Base-by-base conservation (phyloP, 2,888 invertebrate genomes). In the Bedellia somnulentella region DNA sequence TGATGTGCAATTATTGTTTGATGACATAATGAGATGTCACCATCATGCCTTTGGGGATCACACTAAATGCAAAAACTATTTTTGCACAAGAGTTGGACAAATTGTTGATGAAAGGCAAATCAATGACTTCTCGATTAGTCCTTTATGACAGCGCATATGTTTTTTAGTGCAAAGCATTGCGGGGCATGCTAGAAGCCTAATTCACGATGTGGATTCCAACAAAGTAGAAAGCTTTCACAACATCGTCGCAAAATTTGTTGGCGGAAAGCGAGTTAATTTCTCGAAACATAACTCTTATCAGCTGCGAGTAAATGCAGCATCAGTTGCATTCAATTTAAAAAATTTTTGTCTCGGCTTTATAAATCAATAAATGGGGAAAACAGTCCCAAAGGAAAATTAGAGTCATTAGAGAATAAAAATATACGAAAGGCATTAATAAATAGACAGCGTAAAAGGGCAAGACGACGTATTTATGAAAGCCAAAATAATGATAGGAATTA, bases 211-310 rank as follows among this genome's bases (percentile, higher is more conserved):
- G 11, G 38, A 42, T 24, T 52, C 39, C 30, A 49, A 52, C 33
- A 23, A 29, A 3, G 47, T 47, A 3, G 50, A 52, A 37, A 33
- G 31, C 9, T 55, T 37, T 31, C 46, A 47, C 29, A 40, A 38
- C 14, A 29, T 45, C 13, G 37, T 51, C 5, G 44, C 45, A 4
- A 48, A 48, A 37, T 42, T 41, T 33, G 42, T 47, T 15, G 44
- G 46, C 13, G 52, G 50, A 14, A 54, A 54, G 37, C 31, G 49
- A 27, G 38, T 51, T 3, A 50, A 54, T 35, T 45, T 41, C 25
- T n/a, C n/a, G n/a, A n/a, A n/a, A n/a, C n/a, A n/a, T n/a, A n/a
- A n/a, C n/a, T n/a, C n/a, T n/a, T n/a, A n/a, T n/a, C n/a, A n/a
- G n/a, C n/a, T n/a, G n/a, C n/a, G n/a, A 4, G 42, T 42, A 3